Percentiles rank a stretch among this genome's conserved stretches.
Conservation (phyloP, 2,888 invertebrate species). For the Drosophila ezoana region DNA sequence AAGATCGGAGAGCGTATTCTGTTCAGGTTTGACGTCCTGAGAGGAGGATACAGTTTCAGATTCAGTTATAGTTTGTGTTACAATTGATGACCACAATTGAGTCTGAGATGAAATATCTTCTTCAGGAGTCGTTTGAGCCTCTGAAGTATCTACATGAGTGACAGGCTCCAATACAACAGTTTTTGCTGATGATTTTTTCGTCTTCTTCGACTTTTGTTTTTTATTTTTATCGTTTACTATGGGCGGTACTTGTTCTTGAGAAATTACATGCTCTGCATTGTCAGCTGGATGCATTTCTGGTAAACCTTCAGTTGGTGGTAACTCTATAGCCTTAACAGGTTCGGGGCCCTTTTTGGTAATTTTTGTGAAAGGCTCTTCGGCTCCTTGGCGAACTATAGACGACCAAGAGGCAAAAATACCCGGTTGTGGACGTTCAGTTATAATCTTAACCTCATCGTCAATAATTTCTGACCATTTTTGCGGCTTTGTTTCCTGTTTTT, state of each 20-base stretch:
- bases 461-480: conserved; percentile 47
- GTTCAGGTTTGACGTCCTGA: background rate
- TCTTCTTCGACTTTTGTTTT: conserved; percentile 49
- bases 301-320: conserved; percentile 5
- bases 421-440: conserved; percentile 3
- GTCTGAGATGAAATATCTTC: conserved; percentile 7
- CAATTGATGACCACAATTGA: conserved; percentile 42
- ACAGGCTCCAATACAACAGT: background rate
- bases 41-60: background rate
- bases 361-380: conserved; percentile 48
- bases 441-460: conserved; percentile 23
- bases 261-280: background rate
- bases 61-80: conserved; percentile 25
- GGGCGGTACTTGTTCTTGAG: background rate
- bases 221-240: conserved; percentile 35
- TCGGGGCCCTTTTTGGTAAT: conserved; percentile 19
- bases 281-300: background rate
- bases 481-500: background rate
- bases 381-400: conserved; percentile 60
- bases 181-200: conserved; percentile 32
- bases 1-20: background rate
- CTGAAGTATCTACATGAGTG: too few species aligned
- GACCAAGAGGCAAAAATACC: conserved; percentile 51
- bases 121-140: conserved; percentile 2
- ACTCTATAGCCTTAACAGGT: background rate